Base-by-base conservation (phyloP, 1,140 invertebrate species). In the Euwallacea similis region DNA sequence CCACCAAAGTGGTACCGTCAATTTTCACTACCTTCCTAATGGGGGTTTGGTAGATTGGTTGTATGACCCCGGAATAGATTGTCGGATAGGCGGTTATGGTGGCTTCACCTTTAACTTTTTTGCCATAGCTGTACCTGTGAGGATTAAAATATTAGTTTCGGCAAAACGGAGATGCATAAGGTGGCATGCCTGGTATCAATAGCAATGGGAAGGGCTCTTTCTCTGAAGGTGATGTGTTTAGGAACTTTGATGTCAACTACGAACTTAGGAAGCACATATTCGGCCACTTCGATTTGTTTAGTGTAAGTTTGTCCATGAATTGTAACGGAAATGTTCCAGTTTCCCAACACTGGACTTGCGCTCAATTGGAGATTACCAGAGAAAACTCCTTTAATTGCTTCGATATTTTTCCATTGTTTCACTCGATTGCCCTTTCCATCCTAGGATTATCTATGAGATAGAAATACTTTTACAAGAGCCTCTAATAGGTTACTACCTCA, bases 191-290 rank as follows among this genome's bases (percentile, higher is more conserved):
- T 93, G 8, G 95, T 92, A 50, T 90, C 88, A 9, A 98, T 86
- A 21, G 90, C 92, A 7, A 90, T 90, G 10, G 85, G 86, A 42
- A 97, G 86, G 58, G 88, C 87, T 21, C 89, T 89, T 66, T 95
- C 90, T 66, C 89, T 90, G 78, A 94, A 91, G 1, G 92, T 90
- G 0, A 91, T 85, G 81, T 95, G 93, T 70, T 91, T 86, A 1
- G 93, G 90, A 0, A 93, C 87, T 60, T 93, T 87, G 21, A 97
- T 87, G 0, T 87, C 86, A 13, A 98, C 92, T 79, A 96, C 88
- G 82, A 96, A 98, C 76, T 97, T 96, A 0, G 96, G 96, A 43
- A 96, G 82, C 41, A 98, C 90, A 81, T 98, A 98, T 83, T 97
- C 93, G 3, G 93, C 93, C 10, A 97, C 91, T 78, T 90, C 85